Percentiles rank a stretch among this genome's conserved stretches.
These are phyloP conservation scores for Phoeniculus purpureus DNA, from an alignment of 2,797 vertebrate species.

Conservation along the genomic window DNA sequence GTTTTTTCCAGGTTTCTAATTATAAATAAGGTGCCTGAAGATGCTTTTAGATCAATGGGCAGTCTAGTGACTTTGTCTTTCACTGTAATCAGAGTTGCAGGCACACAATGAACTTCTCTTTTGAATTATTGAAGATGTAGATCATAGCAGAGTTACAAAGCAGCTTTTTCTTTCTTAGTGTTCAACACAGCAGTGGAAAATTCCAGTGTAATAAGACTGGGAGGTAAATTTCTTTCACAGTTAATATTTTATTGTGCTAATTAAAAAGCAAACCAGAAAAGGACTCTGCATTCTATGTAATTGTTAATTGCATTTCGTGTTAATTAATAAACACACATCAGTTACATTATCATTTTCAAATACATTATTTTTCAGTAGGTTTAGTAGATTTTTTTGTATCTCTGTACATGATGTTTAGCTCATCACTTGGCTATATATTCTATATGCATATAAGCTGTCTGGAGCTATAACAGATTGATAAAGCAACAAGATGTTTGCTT, in stretches of 20 bases:
- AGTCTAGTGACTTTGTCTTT: constrained; percentile 24
- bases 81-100: constrained; percentile 55
- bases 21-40: constrained; percentile 38
- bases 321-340: constrained; percentile 12
- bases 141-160: constrained; percentile 42
- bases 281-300: not conserved
- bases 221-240: constrained; percentile 3
- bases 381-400: not conserved
- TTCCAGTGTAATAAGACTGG: constrained; percentile 23
- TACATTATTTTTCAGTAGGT: not conserved
- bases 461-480: not conserved
- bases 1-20: not conserved
- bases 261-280: constrained; percentile 26
- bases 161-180: not conserved
- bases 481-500: not conserved
- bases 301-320: not conserved
- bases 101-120: constrained; percentile 29
- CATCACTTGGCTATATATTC: not conserved
- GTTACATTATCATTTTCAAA: not conserved
- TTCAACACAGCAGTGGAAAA: constrained; percentile 24
- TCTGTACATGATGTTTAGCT: not conserved
- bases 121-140: constrained; percentile 55
- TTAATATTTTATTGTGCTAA: constrained; percentile 48
- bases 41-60: constrained; percentile 48
- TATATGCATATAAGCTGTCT: not conserved